phyloP scores from a whole-genome alignment of 2,113 vertebrate species.

The Lophura nycthemera region DNA sequence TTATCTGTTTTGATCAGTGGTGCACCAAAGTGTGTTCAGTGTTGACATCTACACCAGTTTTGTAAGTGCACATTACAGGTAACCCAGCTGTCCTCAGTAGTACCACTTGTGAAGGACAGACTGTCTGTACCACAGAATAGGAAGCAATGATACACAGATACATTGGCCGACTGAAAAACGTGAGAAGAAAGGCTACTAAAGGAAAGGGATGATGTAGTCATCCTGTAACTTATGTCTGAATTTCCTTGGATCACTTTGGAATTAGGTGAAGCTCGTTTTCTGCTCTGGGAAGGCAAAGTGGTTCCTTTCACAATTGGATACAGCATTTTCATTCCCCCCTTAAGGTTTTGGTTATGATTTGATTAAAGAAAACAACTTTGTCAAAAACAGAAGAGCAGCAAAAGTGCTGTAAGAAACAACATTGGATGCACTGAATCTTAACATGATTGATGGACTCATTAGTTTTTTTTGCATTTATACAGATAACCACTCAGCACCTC shows the following conservation, averaged over 20 bases:
- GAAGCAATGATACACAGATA: not conserved
- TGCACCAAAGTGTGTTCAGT: not conserved
- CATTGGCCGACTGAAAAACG: not conserved
- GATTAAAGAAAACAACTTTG: not conserved
- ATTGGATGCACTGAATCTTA: not conserved
- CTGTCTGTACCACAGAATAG: not conserved
- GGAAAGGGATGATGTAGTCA: not conserved
- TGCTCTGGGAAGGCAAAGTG: rapidly evolving
- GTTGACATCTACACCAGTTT: not conserved
- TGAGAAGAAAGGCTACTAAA: not conserved
- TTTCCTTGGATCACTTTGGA: not conserved
- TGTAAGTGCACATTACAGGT: not conserved
- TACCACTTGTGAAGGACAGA: not conserved
- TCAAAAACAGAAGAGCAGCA: not conserved
- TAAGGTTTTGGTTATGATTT: not conserved
- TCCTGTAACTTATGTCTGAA: not conserved
- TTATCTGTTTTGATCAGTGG: not conserved
- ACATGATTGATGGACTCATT: not conserved
- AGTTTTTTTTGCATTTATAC: conserved; percentile 69
- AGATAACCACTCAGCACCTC: conserved; percentile 91
- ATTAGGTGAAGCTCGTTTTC: not conserved
- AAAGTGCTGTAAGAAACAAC: not conserved
- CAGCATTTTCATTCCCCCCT: not conserved
- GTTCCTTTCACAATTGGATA: not conserved
- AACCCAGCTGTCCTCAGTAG: not conserved